phyloP scores from a whole-genome alignment of 2,797 vertebrate species.

The Micrastur ruficollis region DNA sequence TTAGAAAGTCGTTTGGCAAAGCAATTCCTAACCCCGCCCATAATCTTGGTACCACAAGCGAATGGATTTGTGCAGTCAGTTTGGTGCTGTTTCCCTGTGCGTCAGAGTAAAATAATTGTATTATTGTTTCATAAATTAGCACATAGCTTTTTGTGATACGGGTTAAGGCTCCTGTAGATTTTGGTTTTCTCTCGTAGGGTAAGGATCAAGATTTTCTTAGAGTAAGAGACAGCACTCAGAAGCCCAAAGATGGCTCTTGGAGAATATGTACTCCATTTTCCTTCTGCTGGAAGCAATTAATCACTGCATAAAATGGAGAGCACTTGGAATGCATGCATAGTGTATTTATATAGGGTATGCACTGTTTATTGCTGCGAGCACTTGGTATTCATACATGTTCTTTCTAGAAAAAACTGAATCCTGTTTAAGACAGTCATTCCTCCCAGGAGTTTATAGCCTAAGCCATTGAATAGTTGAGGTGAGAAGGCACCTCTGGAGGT shows the following conservation, averaged over 20 bases:
- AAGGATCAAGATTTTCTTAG: neutral
- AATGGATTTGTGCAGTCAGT: neutral
- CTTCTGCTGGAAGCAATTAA: neutral
- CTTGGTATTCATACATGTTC: neutral
- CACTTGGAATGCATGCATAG: neutral
- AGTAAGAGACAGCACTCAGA: neutral
- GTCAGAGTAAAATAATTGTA: neutral
- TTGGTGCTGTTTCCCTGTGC: neutral
- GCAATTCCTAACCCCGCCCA: neutral
- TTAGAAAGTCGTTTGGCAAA: neutral
- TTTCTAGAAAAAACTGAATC: neutral
- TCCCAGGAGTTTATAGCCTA: neutral
- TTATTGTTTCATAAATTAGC: neutral
- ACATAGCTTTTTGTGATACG: neutral
- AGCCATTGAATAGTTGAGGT: neutral
- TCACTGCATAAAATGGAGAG: neutral
- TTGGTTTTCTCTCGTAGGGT: neutral
- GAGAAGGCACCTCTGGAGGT: neutral
- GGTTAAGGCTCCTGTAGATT: neutral
- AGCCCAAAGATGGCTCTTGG: neutral
- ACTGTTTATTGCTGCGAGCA: neutral
- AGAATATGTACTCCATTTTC: neutral
- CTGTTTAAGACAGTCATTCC: neutral
- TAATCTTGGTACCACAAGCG: neutral
- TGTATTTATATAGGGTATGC: neutral